Base-by-base conservation (phyloP, 2,113 vertebrate genomes). In the Lepus europaeus region DNA sequence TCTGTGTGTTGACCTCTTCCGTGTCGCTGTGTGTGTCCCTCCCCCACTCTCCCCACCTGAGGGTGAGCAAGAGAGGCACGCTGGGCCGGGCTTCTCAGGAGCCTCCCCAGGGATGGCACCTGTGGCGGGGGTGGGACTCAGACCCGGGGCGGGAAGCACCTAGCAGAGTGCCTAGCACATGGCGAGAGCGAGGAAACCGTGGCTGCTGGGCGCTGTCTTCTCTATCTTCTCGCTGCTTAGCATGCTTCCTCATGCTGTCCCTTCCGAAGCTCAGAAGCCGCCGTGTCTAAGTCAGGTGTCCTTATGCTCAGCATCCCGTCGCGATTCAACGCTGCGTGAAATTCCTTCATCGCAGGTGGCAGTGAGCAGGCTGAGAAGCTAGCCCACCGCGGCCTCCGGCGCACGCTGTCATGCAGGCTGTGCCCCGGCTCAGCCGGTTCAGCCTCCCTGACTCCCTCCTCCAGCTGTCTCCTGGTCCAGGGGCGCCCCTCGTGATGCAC, bases 161-260 rank as follows among this genome's bases (percentile, higher is more conserved):
- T 83, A 93, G 91, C 63, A 59, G 2, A 85, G 56, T 61, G 81
- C 96, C 94, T 88, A 59, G 88, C 94, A 90, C 72, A 59, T 81
- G 22, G 4, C 10, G 5, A 33, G 22, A 79, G 23, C 63, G 61
- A 9, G n/a, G 22, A 59, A 45, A 56, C 7, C 31, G 33, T 84
- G 79, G 95, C 89, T n/a, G 1, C 51, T 80, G 0, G 8, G 23
- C 25, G 68, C 73, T 84, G 31, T n/a, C 27, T 92, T 45, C 79
- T 53, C 36, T 66, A 33, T 70, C 59, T 85, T 33, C 89, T 76
- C n/a, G 17, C 51, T 89, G 81, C 20, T 33, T 91, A 56, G 33
- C 33, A 6, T 79, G 59, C 82, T 88, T 92, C 36, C 25, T 97
- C 87, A 82, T 93, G 69, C 23, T 59, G 17, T 59, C 13, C 56